A percentile compares a stretch with the other conserved stretches of the same genome.
phyloP scores from a whole-genome alignment of 1,140 invertebrate genomes.

The Marisa cornuarietis region DNA sequence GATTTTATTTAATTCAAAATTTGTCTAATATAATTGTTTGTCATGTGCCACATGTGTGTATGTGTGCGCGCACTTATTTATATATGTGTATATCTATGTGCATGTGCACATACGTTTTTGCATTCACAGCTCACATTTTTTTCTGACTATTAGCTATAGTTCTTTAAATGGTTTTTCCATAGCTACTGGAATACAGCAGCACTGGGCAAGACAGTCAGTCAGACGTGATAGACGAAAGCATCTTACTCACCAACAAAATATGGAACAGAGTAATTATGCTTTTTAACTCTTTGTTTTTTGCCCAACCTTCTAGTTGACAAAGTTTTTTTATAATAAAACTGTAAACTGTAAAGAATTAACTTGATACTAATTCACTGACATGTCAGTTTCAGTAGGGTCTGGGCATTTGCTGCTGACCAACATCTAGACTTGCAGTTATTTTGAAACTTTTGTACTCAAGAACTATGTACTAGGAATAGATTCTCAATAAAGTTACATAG shows the following conservation, averaged over 20 bases:
- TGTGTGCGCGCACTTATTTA: not conserved
- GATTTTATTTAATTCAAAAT: not conserved
- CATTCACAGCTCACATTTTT: too few species aligned
- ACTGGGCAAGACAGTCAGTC: constrained; percentile 45
- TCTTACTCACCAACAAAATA: constrained; percentile 43
- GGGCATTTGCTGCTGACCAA: not conserved
- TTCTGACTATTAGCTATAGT: too few species aligned
- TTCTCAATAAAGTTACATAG: not conserved
- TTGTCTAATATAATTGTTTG: not conserved
- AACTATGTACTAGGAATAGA: not conserved
- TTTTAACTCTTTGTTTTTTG: not conserved
- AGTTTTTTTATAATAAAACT: not conserved
- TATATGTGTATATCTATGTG: too few species aligned
- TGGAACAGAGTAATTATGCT: constrained; percentile 41
- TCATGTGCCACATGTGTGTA: not conserved
- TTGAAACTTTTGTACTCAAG: not conserved
- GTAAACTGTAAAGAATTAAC: not conserved
- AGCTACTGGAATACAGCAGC: constrained; percentile 42
- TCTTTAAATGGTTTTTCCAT: constrained; percentile 33
- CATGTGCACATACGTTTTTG: too few species aligned
- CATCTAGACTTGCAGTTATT: not conserved
- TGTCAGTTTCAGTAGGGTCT: not conserved
- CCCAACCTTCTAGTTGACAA: not conserved
- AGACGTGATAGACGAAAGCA: constrained; percentile 43
- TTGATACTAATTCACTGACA: too few species aligned